Evolutionary conservation across 1,140 invertebrate genomes (phyloP).

Genomic region (Pygmarrhopalites habei): DNA sequence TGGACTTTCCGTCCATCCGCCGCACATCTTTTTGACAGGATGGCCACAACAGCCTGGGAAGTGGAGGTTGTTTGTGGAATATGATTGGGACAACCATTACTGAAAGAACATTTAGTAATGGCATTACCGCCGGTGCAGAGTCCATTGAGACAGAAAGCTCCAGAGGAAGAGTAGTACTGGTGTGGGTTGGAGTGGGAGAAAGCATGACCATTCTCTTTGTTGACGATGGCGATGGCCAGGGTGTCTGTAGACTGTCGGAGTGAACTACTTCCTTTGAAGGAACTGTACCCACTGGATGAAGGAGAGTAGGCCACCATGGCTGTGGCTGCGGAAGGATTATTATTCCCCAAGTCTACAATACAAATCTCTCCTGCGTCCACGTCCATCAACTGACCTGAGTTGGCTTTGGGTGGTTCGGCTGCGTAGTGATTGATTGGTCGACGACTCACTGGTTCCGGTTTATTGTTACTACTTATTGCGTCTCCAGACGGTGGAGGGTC

Average conservation of each 20-base stretch:
- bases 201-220: conserved; percentile 10
- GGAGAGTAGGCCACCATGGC: conserved; percentile 29
- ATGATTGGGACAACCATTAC: background rate
- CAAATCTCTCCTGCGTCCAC: conserved; percentile 21
- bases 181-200: conserved; percentile 13
- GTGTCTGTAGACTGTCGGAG: conserved; percentile 34
- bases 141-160: background rate
- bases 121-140: background rate
- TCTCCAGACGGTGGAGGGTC: conserved; percentile 28
- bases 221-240: conserved; percentile 10
- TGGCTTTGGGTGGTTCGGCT: conserved; percentile 27
- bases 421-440: conserved; percentile 37
- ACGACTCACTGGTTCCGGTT: conserved; percentile 22
- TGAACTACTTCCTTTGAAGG: too few species aligned
- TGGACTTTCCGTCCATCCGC: conserved; percentile 27
- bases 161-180: conserved; percentile 8
- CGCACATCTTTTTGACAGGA: conserved; percentile 11
- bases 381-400: background rate
- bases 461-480: conserved; percentile 19
- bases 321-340: background rate
- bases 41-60: conserved; percentile 11
- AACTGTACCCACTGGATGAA: conserved; percentile 36
- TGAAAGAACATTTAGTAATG: too few species aligned
- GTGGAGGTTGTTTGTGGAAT: background rate
- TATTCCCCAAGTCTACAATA: conserved; percentile 20